These are phyloP conservation scores for Isurus oxyrinchus DNA, from an alignment of 2,113 vertebrate genomes.

Conservation along the genomic window DNA sequence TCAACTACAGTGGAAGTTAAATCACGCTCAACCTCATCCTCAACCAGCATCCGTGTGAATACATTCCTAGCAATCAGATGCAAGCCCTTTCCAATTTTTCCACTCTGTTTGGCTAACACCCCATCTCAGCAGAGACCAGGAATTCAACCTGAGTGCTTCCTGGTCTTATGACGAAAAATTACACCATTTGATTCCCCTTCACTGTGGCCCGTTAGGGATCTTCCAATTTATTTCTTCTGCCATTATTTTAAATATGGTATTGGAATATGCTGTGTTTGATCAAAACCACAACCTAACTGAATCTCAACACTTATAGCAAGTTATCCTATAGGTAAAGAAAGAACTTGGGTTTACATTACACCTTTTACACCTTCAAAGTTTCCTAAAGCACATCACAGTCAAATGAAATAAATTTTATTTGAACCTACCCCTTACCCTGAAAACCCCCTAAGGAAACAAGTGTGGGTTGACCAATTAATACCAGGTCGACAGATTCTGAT, in stretches of 20 bases:
- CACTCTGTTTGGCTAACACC: neutral
- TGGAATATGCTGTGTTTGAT: neutral
- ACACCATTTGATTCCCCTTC: neutral
- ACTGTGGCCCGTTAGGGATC: neutral
- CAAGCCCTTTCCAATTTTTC: neutral
- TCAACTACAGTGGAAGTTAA: neutral
- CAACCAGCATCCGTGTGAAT: neutral
- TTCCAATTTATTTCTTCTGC: neutral
- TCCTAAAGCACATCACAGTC: neutral
- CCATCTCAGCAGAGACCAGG: neutral
- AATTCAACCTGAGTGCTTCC: neutral
- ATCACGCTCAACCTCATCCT: neutral
- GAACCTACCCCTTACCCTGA: neutral
- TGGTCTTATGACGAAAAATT: neutral
- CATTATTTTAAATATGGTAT: neutral
- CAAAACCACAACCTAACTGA: neutral
- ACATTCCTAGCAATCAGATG: neutral
- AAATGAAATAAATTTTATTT: neutral
- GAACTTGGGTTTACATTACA: neutral
- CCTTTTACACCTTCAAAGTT: neutral
- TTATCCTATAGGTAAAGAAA: neutral
- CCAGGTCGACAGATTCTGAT: neutral
- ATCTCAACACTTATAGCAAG: neutral
- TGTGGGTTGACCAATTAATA: neutral
- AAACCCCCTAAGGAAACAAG: neutral